Conservation (phyloP, 2,113 vertebrate species). For the Falcunculus frontatus region DNA sequence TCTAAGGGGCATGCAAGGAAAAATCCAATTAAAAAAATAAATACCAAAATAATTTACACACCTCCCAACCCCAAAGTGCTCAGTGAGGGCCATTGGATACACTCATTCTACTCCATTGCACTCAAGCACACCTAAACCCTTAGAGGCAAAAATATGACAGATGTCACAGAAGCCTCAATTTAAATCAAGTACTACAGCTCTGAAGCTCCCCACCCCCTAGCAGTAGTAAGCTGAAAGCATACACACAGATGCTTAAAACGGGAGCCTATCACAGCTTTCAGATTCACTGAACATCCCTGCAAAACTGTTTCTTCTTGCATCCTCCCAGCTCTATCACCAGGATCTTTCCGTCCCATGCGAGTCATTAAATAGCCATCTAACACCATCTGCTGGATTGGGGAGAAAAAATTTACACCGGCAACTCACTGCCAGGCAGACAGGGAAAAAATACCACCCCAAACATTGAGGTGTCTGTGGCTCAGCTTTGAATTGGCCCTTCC, state of each 20-base stretch:
- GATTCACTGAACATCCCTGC: neutral
- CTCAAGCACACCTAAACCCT: neutral
- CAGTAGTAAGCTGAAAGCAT: conserved; percentile 2
- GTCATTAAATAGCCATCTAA: conserved; percentile 52
- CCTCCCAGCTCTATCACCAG: neutral
- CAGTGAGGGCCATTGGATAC: neutral
- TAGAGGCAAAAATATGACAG: neutral
- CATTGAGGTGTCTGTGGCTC: neutral
- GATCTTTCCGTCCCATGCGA: neutral
- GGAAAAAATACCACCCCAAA: neutral
- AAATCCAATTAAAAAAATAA: neutral
- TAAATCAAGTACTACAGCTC: neutral
- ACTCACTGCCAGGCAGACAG: neutral
- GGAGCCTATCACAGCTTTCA: conserved; percentile 3
- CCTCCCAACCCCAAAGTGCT: neutral
- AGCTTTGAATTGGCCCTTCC: neutral
- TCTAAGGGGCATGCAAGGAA: neutral
- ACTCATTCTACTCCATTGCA: neutral
- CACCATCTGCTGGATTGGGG: conserved; percentile 60
- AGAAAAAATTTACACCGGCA: neutral
- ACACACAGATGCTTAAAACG: neutral
- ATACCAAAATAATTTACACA: neutral
- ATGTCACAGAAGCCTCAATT: neutral
- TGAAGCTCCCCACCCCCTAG: neutral
- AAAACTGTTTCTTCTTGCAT: neutral